Evolutionary conservation across 1,140 invertebrate genomes (phyloP), one percentile per base, ranked within the genome.

Genomic region (Micrasema longulum): DNA sequence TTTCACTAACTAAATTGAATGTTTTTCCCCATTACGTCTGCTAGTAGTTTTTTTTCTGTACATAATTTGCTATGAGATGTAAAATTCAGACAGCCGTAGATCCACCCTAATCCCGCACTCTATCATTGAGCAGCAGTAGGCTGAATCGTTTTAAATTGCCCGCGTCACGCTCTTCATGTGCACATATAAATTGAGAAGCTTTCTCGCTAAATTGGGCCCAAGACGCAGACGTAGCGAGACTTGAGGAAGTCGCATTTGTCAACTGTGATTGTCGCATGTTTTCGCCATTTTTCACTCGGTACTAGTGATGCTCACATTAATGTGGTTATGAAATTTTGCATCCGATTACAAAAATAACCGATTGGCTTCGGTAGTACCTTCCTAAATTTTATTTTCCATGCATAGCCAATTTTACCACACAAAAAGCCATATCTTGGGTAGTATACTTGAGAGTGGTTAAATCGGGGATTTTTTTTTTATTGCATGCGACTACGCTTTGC

Each of bases 131-230:
- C n/a, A n/a, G n/a, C n/a, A 63, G 57, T 41, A 41, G 57, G 38
- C 35, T 22, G 52, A 68, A 72, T 72, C 50, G 65, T 72, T 72
- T 68, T 43, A 65, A 65, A 72, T 68, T 50, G 55, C 71, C 47
- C 64, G 23, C 48, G 45, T 67, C 62, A 45, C 53, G 48, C 43
- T 53, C 10, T 18, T 63, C 57, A 45, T 63, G 57, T 45, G 57
- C 57, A 23, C 18, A 22, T 22, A 63, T 63, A 63, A 63, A 63
- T 63, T 63, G 20, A 2, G 16, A 18, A 22, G 57, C 22, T 63
- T 63, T 63, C 45, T 45, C 57, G 16, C 11, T 63, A 63, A 63
- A 45, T 45, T 63, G 57, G 22, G 20, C 57, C 57, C 14, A 22
- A 22, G 1, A 45, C 10, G 20, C 7, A 22, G 26, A 10, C 55